Evolutionary conservation across 2,113 vertebrate species (phyloP), one percentile per base, ranked within the genome.

Genomic region (Butorides virescens): DNA sequence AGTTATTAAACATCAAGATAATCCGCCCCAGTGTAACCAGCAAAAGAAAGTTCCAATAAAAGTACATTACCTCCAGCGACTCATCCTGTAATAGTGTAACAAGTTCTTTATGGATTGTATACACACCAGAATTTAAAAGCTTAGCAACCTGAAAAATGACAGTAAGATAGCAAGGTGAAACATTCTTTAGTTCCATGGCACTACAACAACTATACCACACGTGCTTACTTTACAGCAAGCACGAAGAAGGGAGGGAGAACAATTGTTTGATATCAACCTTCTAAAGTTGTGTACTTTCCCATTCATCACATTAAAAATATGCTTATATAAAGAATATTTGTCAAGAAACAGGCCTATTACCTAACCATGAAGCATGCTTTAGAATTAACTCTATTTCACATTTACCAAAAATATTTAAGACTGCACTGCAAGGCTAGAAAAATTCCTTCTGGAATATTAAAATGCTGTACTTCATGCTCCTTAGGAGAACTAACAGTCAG

Each of bases 81-180:
- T 99, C 99, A 76, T 99, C 99, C 92, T 99, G 99, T 96, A 99
- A 98, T 29, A 99, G 96, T 5, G 98, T 95, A 93, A 99, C 97
- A 91, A 99, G 97, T 96, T 99, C 99, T 98, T 99, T 99, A 96
- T 99, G 98, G 97, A 99, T 98, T 92, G 99, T 96, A 88, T 98
- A 99, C 50, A 99, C 98, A 82, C 98, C 98, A 92, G 98, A 98
- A 96, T 98, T 98, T 68, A 99, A 98, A 97, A 99, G 98, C 97
- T 99, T 99, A 96, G 98, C 98, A 97, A 99, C 99, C 99, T 99
- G 96, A 95, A 97, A 97, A 97, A 88, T 32, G 44, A 81, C 75
- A 88, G 49, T 30, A 68, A 88, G 59, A 84, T 4, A 91, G 32
- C 10, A 84, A 93, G 52, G 50, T 93, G 86, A 96, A 95, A 91